Base-by-base conservation (phyloP, 2,797 vertebrate species). In the Notolabrus celidotus region DNA sequence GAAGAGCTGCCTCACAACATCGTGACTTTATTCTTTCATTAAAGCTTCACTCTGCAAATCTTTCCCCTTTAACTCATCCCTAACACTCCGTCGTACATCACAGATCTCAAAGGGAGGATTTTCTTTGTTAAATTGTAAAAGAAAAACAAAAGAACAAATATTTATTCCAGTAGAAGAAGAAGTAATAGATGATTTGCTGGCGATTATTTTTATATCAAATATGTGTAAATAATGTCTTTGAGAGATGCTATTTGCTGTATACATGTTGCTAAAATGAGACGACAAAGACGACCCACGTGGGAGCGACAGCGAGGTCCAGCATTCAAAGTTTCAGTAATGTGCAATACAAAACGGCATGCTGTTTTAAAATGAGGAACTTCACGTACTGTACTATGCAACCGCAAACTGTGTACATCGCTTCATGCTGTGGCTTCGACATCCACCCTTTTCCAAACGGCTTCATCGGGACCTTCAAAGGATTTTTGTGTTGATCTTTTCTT, bases 261-360 rank as follows among this genome's bases (percentile, higher is more conserved):
- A 86, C 74, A 71, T 82, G 83, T 47, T 85, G 77, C 85, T 87
- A 71, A 84, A 69, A 74, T 77, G 58, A 86, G 67, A 78, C 46
- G 6, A 73, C 17, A 36, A 36, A 36, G 23, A 47, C 9, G 19
- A 73, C 62, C 70, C 63, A n/a, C 36, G 58, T 60, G 62, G 78
- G 74, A 77, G 72, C 77, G 67, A 41, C 82, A 54, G 76, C 75
- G 50, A 85, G 82, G 87, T 85, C 82, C 86, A 87, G 80, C 80
- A 88, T 82, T 80, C 84, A 81, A 78, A 81, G 80, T 87, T 94
- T 95, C 79, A 69, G 86, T 93, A 83, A 93, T 90, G 94, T 95
- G 95, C 96, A 95, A 95, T 95, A 95, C 94, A 94, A 92, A 92
- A 85, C 94, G 94, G 96, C 96, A 97, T 97, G 96, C 95, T 94